A percentile compares a stretch with the other conserved stretches of the same genome.
phyloP scores from a whole-genome alignment of 2,888 invertebrate genomes.

The Xestia ashworthii region DNA sequence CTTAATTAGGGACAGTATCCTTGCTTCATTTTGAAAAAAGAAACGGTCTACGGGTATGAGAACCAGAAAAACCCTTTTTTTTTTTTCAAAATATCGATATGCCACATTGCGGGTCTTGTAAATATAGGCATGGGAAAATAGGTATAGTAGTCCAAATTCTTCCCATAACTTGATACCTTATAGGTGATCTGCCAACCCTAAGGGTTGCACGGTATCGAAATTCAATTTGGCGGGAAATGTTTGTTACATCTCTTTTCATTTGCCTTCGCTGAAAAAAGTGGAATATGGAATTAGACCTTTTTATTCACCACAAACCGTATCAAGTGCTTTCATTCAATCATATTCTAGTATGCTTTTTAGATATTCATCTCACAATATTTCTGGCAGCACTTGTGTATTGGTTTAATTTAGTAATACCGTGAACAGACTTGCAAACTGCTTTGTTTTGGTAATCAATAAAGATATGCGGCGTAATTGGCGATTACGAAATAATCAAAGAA shows the following conservation, averaged over 20 bases:
- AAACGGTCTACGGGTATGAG: neutral
- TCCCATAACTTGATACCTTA: neutral
- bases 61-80: too few species aligned
- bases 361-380: constrained; percentile 46
- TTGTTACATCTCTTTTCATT: constrained; percentile 62
- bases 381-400: constrained; percentile 13
- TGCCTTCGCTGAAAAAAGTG: constrained; percentile 44
- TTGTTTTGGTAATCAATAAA: neutral
- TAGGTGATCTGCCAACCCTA: constrained; percentile 53
- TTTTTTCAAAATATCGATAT: neutral
- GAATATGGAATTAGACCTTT: constrained; percentile 64
- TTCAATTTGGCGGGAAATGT: constrained; percentile 63
- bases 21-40: neutral
- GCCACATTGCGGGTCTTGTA: neutral
- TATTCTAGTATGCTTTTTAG: constrained; percentile 51
- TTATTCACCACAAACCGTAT: constrained; percentile 58
- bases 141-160: neutral
- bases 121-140: neutral
- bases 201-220: constrained; percentile 45
- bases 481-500: neutral
- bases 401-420: neutral
- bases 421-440: neutral
- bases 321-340: constrained; percentile 55
- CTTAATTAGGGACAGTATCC: neutral
- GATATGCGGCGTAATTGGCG: neutral